A percentile compares a stretch with the other conserved stretches of the same genome.
Conservation (phyloP, 23 tunicate genomes). For the Oikopleura dioica region DNA sequence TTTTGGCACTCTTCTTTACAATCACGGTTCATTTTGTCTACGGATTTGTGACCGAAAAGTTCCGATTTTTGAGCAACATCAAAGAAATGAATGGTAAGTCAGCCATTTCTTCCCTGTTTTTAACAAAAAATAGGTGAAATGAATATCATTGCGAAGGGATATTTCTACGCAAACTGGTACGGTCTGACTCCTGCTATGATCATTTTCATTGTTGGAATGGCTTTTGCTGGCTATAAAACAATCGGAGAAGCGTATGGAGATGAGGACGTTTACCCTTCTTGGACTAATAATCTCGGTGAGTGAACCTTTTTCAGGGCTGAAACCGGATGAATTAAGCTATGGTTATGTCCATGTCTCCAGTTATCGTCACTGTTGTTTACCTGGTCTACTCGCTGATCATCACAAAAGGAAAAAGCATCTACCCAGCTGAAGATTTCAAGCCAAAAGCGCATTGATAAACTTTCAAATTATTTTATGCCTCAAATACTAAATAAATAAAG, state of each 20-base stretch:
- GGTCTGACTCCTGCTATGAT: neutral
- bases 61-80: neutral
- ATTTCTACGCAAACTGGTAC: neutral
- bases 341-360: neutral
- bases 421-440: neutral
- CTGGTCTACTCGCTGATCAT: neutral
- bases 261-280: neutral
- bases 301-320: neutral
- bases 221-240: neutral
- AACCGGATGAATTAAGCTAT: neutral
- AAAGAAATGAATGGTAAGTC: conserved; percentile 9
- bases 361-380: neutral
- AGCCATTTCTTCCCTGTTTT: no score
- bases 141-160: neutral
- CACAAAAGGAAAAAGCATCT: neutral
- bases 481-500: no score
- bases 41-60: neutral
- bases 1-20: conserved; percentile 32
- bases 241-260: neutral
- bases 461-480: no score
- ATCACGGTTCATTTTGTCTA: conserved; percentile 47
- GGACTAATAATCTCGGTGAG: neutral
- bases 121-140: neutral
- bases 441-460: no score
- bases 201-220: neutral